Evolutionary conservation across 2,888 invertebrate genomes (phyloP).

Genomic region (Lymantria monacha): DNA sequence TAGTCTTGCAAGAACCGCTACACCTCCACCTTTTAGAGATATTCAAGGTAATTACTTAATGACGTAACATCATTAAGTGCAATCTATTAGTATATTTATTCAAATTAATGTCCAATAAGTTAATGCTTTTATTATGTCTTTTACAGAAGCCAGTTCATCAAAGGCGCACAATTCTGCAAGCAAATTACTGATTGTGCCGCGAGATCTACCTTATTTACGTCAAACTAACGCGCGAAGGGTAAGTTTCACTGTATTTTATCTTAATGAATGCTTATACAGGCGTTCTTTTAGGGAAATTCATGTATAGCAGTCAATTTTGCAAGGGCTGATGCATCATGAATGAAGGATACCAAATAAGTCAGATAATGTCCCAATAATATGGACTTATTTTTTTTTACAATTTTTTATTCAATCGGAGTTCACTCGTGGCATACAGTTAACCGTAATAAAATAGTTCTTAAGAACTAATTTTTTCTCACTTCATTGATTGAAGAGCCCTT

Average conservation of each 20-base stretch:
- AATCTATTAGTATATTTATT: not conserved
- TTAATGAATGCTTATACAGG: not conserved
- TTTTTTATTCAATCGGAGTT: too few species aligned
- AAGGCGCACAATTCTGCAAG: constrained; percentile 61
- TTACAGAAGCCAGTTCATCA: constrained; percentile 69
- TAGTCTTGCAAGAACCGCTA: constrained; percentile 48
- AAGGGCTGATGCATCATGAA: too few species aligned
- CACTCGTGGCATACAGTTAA: too few species aligned
- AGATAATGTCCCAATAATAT: too few species aligned
- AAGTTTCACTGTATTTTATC: constrained; percentile 25
- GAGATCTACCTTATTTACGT: constrained; percentile 76
- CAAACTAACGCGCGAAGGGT: constrained; percentile 80
- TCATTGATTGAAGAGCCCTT: too few species aligned
- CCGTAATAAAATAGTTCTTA: too few species aligned
- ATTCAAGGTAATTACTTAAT: constrained; percentile 53
- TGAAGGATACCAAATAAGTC: too few species aligned
- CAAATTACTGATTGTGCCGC: constrained; percentile 73
- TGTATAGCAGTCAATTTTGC: too few species aligned
- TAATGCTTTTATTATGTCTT: constrained; percentile 13
- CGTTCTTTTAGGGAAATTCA: not conserved
- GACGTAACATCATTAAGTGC: not conserved
- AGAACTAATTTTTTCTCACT: too few species aligned
- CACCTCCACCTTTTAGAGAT: constrained; percentile 63
- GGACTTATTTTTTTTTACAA: too few species aligned
- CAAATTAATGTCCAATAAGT: not conserved